Conservation (phyloP, 1,140 invertebrate genomes). For the Papilio glaucus region DNA sequence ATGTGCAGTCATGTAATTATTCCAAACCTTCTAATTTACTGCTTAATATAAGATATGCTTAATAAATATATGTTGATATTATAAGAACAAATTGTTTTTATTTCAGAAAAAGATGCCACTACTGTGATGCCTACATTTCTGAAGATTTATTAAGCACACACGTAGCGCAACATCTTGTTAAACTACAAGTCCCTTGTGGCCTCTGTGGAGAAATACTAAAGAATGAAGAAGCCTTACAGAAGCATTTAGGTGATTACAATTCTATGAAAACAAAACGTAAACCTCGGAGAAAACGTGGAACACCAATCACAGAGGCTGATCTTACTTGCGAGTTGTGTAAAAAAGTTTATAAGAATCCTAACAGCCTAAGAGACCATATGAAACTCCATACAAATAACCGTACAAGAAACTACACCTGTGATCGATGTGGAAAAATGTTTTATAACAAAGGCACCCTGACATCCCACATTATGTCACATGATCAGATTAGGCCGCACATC, state of each 20-base stretch:
- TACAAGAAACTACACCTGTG: slow-evolving; percentile 67
- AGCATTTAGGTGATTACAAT: slow-evolving; percentile 56
- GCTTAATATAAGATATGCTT: no score
- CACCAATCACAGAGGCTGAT: slow-evolving; percentile 55
- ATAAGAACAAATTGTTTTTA: slow-evolving; percentile 21
- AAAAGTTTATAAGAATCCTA: slow-evolving; percentile 65
- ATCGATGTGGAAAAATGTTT: slow-evolving; percentile 74
- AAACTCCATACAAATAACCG: slow-evolving; percentile 65
- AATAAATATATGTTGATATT: background rate
- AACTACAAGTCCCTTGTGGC: slow-evolving; percentile 51
- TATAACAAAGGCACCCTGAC: slow-evolving; percentile 65
- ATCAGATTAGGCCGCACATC: slow-evolving; percentile 89
- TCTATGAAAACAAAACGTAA: slow-evolving; percentile 49
- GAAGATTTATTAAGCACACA: slow-evolving; percentile 47
- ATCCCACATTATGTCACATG: slow-evolving; percentile 86
- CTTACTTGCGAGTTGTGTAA: slow-evolving; percentile 66
- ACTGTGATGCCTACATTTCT: slow-evolving; percentile 53
- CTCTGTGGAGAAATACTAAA: slow-evolving; percentile 60
- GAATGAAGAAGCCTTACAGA: slow-evolving; percentile 52
- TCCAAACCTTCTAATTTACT: no score
- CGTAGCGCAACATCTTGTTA: slow-evolving; percentile 51
- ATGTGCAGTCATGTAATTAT: no score
- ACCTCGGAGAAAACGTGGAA: slow-evolving; percentile 54
- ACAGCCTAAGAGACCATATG: slow-evolving; percentile 62
- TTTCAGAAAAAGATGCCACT: slow-evolving; percentile 64